Evolutionary conservation across 2,113 vertebrate genomes (phyloP), one percentile per base, ranked within the genome.

Genomic region (Falcunculus frontatus): DNA sequence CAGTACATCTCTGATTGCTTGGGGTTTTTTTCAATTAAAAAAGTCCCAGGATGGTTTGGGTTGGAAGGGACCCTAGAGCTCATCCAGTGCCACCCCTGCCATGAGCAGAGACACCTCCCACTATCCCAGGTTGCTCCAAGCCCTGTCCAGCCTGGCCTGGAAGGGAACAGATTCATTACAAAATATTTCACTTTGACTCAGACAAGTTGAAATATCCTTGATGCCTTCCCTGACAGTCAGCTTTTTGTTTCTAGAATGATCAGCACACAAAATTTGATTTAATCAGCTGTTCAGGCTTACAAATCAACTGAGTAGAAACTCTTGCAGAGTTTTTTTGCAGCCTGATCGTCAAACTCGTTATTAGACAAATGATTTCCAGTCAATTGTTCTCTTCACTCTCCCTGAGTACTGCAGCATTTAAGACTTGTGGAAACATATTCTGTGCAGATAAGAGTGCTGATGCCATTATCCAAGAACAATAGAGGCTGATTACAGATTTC

Each of bases 381-480:
- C 64, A 84, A 74, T 93, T 80, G 82, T 59, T 85, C 78, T 53
- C 69, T 67, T 87, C 78, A 39, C 42, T 89, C 49, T 91, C 50
- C 30, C 21, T 1, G 4, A 82, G 56, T 15, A 26, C 37, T 33
- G 35, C 1, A 0, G 5, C 91, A 53, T 69, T 86, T 65, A 37
- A 91, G 87, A 41, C 93, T 67, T 74, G 67, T 88, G 64, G 90
- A 95, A 94, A 90, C 55, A 50, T 67, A 80, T 89, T 79, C 55
- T 72, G 83, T 70, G 9, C 39, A 91, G 93, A 80, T 88, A 80
- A 69, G 35, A 77, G 82, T 2, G 49, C 62, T 78, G 73, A 5
- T 87, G 84, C 47, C n/a, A 6, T 69, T 57, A 18, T 91, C 95
- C 94, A 97, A 96, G 73, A 96, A 94, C 80, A 95, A 95, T 1